Evolutionary conservation across 1,140 invertebrate genomes (phyloP), one percentile per base, ranked within the genome.

Genomic region (Papilio dardanus): DNA sequence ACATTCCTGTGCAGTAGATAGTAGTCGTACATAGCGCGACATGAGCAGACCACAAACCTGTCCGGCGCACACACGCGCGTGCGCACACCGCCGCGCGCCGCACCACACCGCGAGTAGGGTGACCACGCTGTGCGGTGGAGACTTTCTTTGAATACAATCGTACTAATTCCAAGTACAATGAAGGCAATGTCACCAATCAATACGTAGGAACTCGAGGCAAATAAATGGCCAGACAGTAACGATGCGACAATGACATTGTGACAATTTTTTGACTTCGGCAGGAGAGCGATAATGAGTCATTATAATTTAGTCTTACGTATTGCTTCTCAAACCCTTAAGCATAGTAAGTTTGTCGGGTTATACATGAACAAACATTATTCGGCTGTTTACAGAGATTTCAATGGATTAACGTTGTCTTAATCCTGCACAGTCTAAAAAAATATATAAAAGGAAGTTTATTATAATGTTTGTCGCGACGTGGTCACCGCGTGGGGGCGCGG

Each of bases 1-100:
- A 66, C 65, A 66, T 66, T 66, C 65, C 65, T 66, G 28, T 16
- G 28, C 65, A 35, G 12, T 66, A n/a, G 31, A 66, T 66, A 66
- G 8, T 21, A 28, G 12, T 37, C 8, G 35, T 66, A 66, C 31
- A 66, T 66, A 31, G 65, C n/a, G 65, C 5, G 31, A 33, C 65
- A 35, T 66, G 16, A 66, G 30, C 65, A 1, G 3, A 3, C 2
- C 4, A 30, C 62, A 66, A 66, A 66, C 65, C 65, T 33, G 65
- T 66, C 65, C 30, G 30, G 7, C 50, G 50, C 21, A 12, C 50
- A 28, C 50, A 5, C 21, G 50, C 50, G 8, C 19, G 42, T 0
- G 24, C 50, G 8, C 54, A 30, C 54, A 14, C 12, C 12, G 24
- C 24, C 54, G 12, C 24, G 54, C 54, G 10, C 24, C 54, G 12